Percentiles rank a stretch among this genome's conserved stretches.
Conservation (phyloP, 2,113 vertebrate species). For the Lepus americanus region DNA sequence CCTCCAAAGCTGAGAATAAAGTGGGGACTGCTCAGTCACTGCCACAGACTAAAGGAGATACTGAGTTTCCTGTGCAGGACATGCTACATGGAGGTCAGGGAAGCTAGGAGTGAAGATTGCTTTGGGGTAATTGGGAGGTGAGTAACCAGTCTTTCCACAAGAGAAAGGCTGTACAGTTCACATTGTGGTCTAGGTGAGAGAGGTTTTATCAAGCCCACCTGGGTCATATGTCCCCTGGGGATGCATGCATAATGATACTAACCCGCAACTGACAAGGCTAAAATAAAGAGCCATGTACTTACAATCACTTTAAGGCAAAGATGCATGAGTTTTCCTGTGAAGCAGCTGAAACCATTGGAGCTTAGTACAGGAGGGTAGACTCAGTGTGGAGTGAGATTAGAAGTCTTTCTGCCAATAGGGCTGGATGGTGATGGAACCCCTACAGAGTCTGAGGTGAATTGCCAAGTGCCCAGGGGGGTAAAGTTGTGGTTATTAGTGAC, state of each 20-base stretch:
- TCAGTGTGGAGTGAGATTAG: background rate
- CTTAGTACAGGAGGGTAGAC: background rate
- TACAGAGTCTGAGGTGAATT: background rate
- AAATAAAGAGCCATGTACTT: background rate
- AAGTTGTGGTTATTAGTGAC: background rate
- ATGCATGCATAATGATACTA: background rate
- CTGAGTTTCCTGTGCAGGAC: background rate
- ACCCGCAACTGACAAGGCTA: background rate
- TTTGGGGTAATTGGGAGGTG: background rate
- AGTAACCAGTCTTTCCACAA: background rate
- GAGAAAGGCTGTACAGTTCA: background rate
- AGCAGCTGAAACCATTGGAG: background rate
- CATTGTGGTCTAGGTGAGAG: background rate
- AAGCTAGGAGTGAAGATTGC: background rate
- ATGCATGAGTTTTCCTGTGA: background rate
- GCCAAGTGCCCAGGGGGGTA: background rate
- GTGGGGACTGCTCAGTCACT: background rate
- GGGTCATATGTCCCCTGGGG: background rate
- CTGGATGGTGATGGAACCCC: background rate
- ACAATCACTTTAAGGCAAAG: background rate
- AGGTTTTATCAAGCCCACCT: background rate
- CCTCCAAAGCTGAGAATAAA: background rate
- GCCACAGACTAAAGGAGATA: no score
- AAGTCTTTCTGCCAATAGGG: background rate
- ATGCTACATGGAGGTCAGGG: background rate